Conservation (phyloP, 2,888 invertebrate species). For the Orgyia antiqua region DNA sequence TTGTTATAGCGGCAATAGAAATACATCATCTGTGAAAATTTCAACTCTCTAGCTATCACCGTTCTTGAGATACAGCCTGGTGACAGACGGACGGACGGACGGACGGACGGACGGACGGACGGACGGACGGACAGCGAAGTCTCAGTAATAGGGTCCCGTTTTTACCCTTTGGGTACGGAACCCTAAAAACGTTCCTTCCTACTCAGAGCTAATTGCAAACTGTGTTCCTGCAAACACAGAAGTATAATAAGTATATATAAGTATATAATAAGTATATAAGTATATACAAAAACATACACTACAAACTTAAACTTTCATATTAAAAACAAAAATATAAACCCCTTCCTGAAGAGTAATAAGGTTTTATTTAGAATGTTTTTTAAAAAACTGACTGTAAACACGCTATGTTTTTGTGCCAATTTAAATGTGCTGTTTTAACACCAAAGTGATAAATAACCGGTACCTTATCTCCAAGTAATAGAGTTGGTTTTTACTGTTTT, state of each 20-base stretch:
- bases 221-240: conserved; percentile 47
- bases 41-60: too few species aligned
- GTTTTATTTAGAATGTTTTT: conserved; percentile 18
- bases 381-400: conserved; percentile 4
- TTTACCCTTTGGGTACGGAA: too few species aligned
- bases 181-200: conserved; percentile 37
- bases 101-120: too few species aligned
- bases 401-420: conserved; percentile 7
- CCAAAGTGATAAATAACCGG: neutral
- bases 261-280: too few species aligned
- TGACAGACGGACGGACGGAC: too few species aligned
- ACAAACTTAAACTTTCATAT: conserved; percentile 1
- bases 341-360: conserved; percentile 13
- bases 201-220: conserved; percentile 57
- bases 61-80: too few species aligned
- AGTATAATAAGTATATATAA: too few species aligned
- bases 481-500: conserved; percentile 7
- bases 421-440: conserved; percentile 6
- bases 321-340: neutral
- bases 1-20: too few species aligned
- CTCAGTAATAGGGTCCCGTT: too few species aligned
- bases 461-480: conserved; percentile 8
- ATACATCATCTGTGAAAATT: too few species aligned
- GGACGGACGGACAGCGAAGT: too few species aligned
- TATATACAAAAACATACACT: conserved; percentile 24